phyloP scores from a whole-genome alignment of 2,888 invertebrate species.

The Pollenia labialis region DNA sequence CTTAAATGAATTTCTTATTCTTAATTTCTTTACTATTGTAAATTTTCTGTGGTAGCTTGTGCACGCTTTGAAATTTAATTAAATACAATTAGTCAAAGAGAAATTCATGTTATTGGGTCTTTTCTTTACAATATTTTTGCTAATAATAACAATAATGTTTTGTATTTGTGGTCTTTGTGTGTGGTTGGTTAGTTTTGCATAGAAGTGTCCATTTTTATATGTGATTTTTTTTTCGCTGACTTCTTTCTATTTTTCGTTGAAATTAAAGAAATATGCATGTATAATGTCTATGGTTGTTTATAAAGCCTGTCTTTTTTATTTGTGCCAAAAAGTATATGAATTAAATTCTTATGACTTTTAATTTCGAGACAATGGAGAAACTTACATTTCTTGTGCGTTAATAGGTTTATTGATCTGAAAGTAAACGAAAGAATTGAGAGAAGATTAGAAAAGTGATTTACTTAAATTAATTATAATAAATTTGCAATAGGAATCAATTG shows the following conservation, averaged over 20 bases:
- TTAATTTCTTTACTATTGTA: constrained; percentile 43
- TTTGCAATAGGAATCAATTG: background rate
- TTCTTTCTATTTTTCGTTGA: constrained; percentile 23
- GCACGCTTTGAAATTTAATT: constrained; percentile 68
- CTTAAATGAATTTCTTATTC: constrained; percentile 40
- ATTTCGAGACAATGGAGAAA: constrained; percentile 31
- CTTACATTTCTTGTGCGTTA: constrained; percentile 35
- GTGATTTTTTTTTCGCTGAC: background rate
- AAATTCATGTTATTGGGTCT: constrained; percentile 71
- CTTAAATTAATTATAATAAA: background rate
- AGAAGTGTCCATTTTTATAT: constrained; percentile 19
- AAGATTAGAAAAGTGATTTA: background rate
- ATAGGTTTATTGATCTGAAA: constrained; percentile 49
- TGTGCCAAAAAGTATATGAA: constrained; percentile 34
- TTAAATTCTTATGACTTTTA: constrained; percentile 22
- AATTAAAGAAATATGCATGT: constrained; percentile 1
- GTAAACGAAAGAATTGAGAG: constrained; percentile 10
- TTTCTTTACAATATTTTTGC: constrained; percentile 23
- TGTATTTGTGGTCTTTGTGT: constrained; percentile 24
- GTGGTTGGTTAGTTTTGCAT: constrained; percentile 48
- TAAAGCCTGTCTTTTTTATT: background rate
- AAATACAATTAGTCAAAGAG: constrained; percentile 71
- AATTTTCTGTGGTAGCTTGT: constrained; percentile 35
- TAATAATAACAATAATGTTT: constrained; percentile 22
- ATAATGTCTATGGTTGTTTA: constrained; percentile 5